Conservation (phyloP, 2,797 vertebrate species). For the Brachyrhaphis roseni region DNA sequence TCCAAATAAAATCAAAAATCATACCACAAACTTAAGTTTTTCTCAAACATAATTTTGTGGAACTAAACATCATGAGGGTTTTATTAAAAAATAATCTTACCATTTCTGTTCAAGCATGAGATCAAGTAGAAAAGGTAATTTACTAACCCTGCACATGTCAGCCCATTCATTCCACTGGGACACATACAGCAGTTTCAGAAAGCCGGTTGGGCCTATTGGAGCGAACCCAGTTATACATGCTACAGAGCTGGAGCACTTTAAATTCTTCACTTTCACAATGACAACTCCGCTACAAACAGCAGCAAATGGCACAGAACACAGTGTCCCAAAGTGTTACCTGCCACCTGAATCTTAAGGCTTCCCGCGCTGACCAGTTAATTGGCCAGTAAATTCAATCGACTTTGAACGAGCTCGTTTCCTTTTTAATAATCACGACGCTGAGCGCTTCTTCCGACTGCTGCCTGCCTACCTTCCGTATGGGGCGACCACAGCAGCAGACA, state of each 20-base stretch:
- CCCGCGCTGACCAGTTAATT: conserved; percentile 16
- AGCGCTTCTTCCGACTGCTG: conserved; percentile 46
- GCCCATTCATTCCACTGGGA: conserved; percentile 15
- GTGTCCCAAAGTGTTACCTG: not conserved
- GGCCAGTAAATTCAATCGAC: conserved; percentile 29
- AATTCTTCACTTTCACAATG: conserved; percentile 34
- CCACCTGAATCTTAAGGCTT: not conserved
- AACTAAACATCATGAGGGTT: conserved; percentile 3
- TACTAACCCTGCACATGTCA: conserved; percentile 16
- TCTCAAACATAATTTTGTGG: conserved; percentile 8
- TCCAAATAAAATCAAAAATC: not conserved
- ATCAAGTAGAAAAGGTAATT: not conserved
- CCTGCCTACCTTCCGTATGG: conserved; percentile 53
- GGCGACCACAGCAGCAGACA: conserved; percentile 39
- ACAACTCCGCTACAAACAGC: conserved; percentile 30
- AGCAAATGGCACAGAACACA: conserved; percentile 1
- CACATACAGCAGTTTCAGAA: conserved; percentile 8
- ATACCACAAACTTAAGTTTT: not conserved
- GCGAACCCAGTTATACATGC: conserved; percentile 4
- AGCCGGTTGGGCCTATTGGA: conserved; percentile 39
- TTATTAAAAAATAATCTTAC: conserved; percentile 2
- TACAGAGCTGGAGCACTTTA: conserved; percentile 23
- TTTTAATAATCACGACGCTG: conserved; percentile 61
- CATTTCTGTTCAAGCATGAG: conserved; percentile 17
- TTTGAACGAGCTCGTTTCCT: conserved; percentile 23